Evolutionary conservation across 37 sponge, comb jelly and placozoan species (phyloP), one percentile per base, ranked within the genome.

Genomic region (Beroe ovata): DNA sequence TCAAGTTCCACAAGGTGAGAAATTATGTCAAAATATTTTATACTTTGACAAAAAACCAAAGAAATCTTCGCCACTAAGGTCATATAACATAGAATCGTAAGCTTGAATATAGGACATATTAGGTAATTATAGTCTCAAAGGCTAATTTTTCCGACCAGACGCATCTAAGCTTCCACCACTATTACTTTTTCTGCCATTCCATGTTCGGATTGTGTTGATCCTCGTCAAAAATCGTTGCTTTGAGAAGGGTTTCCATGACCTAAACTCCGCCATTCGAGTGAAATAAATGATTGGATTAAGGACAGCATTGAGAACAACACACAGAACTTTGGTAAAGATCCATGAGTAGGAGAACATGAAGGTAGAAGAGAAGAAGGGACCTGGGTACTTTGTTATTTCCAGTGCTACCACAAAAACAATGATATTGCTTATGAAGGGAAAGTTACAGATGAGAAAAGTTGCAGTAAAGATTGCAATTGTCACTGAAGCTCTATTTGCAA

Each of bases 401-500:
- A 25, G 21, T n/a, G 54, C 3, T 8, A 77, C n/a, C 22, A 77
- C 38, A 29, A 77, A 77, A 1, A 42, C 29, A 28, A 77, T 42
- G 47, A 35, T 40, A 54, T 77, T 77, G 2, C 84, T 35, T 3
- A 77, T 20, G 84, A 77, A 77, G 28, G 84, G 84, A 25, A 40
- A 21, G 84, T 77, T 77, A 29, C 84, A 77, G 11, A 40, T 25
- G 29, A 77, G 26, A 54, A 77, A 77, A 11, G 41, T 36, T 1
- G 47, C 84, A 3, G 84, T 77, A 54, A 77, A 77, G 84, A 77
- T 77, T 38, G 84, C 84, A 21, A 77, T 77, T 42, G 84, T 77
- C 16, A 42, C 54, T 0, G 84, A 77, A 2, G 84, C 84, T 20
- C 54, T 22, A 54, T 77, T 30, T 6, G 84, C 84, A 3, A 77